Conservation (phyloP, 2,888 invertebrate species). For the Dermolepida albohirtum region DNA sequence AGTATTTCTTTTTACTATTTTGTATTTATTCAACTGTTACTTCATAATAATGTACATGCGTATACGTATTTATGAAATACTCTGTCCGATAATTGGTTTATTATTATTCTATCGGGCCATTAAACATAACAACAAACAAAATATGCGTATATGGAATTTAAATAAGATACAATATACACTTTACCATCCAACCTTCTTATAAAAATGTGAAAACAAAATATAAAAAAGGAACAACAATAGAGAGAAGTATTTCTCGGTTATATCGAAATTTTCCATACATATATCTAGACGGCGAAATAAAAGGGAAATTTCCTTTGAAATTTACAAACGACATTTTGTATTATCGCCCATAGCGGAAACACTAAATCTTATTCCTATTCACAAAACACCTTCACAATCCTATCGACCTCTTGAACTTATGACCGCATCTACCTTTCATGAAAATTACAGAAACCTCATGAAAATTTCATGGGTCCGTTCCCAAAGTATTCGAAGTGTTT, state of each 20-base stretch:
- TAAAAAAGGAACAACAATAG: neutral
- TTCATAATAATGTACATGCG: too few relatives aligned
- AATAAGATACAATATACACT: too few relatives aligned
- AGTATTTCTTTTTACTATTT: too few relatives aligned
- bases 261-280: conserved; percentile 18
- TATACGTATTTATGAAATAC: too few relatives aligned
- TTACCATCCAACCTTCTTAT: too few relatives aligned
- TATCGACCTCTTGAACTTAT: conserved; percentile 31
- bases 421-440: conserved; percentile 40
- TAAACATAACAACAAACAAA: too few relatives aligned
- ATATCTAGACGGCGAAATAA: conserved; percentile 12
- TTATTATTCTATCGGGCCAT: too few relatives aligned
- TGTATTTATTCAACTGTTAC: too few relatives aligned
- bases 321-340: conserved; percentile 30
- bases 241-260: neutral
- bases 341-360: conserved; percentile 25
- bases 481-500: conserved; percentile 28
- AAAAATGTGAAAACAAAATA: neutral
- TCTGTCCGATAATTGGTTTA: too few relatives aligned
- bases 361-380: conserved; percentile 32
- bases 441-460: conserved; percentile 42
- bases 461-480: conserved; percentile 40
- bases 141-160: too few relatives aligned
- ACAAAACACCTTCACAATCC: conserved; percentile 29
- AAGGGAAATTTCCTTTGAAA: conserved; percentile 6